Evolutionary conservation across 2,113 vertebrate genomes (phyloP), one percentile per base, ranked within the genome.

Genomic region (Odobenus rosmarus): DNA sequence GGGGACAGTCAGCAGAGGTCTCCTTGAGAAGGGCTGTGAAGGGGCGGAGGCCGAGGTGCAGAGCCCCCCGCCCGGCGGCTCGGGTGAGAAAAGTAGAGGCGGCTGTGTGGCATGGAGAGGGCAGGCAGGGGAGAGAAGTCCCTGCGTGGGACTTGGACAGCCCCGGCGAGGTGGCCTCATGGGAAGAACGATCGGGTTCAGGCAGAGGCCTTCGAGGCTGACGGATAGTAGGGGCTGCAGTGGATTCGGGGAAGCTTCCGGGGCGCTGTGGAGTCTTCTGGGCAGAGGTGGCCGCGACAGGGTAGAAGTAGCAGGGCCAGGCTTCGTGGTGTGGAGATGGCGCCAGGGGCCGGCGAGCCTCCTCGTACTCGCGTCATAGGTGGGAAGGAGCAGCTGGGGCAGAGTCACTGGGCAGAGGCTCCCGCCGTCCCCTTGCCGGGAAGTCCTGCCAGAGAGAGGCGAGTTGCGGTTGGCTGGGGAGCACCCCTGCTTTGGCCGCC

Each of bases 371-470:
- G 9, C 1, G 3, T 46, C 18, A 4, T 26, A 10, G 64, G 46
- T 0, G 0, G 62, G 46, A 46, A 57, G 71, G 42, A 11, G 33
- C 1, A 4, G 28, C 4, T 12, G 18, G 42, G 28, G n/a, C 81
- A 6, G 1, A 23, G 62, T 39, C 16, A 0, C 33, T 59, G 2
- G 0, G 11, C 4, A 46, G 57, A 19, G 5, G 12, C 51, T 4
- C 6, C 7, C 0, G 0, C 72, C 0, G 0, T 51, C 31, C 81
- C 59, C 15, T 2, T 14, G 18, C 11, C 0, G 0, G 53, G 51
- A 49, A 8, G 23, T 28, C 59, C 18, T 21, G 21, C 90, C 11
- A 19, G 53, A 7, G 42, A 46, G 77, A n/a, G 53, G 46, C 15
- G 0, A 0, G 19, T 15, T 26, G 28, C 1, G 14, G 31, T 16